Percentiles rank a stretch among this genome's conserved stretches.
Conservation (phyloP, 2,888 invertebrate species). For the Eupelmus urozonus region DNA sequence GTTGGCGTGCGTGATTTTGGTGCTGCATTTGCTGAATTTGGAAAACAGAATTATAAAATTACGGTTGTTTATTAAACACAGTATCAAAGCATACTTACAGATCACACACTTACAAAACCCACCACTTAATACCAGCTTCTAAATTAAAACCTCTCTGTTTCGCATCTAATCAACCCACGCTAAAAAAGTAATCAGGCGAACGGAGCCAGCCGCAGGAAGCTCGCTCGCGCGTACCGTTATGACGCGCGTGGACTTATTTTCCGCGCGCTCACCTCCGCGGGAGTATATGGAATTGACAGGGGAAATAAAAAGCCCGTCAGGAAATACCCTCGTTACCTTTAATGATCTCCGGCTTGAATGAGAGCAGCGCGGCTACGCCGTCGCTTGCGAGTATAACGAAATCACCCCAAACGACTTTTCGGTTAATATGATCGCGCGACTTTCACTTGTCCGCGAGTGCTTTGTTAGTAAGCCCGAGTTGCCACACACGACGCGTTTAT, state of each 20-base stretch:
- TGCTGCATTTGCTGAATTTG: neutral
- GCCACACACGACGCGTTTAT: too few relatives aligned
- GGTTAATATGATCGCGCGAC: neutral
- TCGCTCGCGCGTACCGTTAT: conserved; percentile 46
- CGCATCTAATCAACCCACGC: too few relatives aligned
- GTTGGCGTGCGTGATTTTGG: neutral
- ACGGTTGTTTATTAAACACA: too few relatives aligned
- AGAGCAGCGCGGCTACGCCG: neutral
- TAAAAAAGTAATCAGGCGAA: neutral
- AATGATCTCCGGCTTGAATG: conserved; percentile 28
- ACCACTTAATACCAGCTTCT: too few relatives aligned
- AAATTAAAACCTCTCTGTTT: too few relatives aligned
- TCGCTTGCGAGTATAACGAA: neutral
- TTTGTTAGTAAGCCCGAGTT: too few relatives aligned
- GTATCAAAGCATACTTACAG: too few relatives aligned
- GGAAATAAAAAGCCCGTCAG: conserved; percentile 38
- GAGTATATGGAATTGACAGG: conserved; percentile 58
- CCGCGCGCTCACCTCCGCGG: conserved; percentile 55
- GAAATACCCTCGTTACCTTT: conserved; percentile 34
- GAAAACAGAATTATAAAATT: too few relatives aligned
- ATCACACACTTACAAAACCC: too few relatives aligned
- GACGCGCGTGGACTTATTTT: conserved; percentile 60
- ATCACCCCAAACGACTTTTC: conserved; percentile 1
- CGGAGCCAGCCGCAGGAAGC: neutral
- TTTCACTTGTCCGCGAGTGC: too few relatives aligned